Percentiles rank a stretch among this genome's conserved stretches.
phyloP scores from a whole-genome alignment of 2,888 invertebrate genomes.

The Blera fallax region DNA sequence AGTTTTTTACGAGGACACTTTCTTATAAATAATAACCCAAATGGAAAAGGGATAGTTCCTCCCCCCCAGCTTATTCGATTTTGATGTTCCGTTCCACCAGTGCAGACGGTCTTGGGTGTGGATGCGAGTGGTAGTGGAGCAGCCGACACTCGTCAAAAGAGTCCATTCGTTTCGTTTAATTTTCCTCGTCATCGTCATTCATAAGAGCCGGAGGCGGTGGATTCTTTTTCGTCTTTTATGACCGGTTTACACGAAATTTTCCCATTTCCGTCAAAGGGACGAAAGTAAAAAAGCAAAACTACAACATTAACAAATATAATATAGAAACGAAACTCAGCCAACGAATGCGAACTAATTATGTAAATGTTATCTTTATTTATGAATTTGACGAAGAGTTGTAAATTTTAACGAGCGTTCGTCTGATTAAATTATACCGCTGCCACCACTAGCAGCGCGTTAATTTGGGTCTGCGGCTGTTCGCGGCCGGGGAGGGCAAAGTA shows the following conservation, averaged over 20 bases:
- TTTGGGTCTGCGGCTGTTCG: background rate
- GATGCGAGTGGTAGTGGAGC: background rate
- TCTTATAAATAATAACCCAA: slow-evolving; percentile 42
- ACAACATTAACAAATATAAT: background rate
- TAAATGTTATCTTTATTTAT: slow-evolving; percentile 72
- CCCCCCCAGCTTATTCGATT: slow-evolving; percentile 19
- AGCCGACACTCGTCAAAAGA: background rate
- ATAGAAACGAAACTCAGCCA: slow-evolving; percentile 23
- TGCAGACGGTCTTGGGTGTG: background rate
- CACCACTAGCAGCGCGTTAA: background rate
- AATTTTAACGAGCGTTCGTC: slow-evolving; percentile 68
- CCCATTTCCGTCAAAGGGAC: slow-evolving; percentile 49
- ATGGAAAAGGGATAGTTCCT: slow-evolving; percentile 49
- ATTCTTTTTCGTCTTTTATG: slow-evolving; percentile 33
- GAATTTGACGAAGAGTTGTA: slow-evolving; percentile 72
- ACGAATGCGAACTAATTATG: slow-evolving; percentile 65
- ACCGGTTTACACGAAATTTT: slow-evolving; percentile 58
- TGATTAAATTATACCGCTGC: slow-evolving; percentile 57
- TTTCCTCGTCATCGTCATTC: slow-evolving; percentile 8
- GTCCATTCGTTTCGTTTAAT: slow-evolving; percentile 29
- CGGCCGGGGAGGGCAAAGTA: background rate
- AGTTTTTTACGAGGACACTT: slow-evolving; percentile 31
- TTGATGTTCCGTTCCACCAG: background rate
- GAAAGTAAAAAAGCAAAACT: background rate
- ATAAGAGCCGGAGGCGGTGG: background rate